Evolutionary conservation across 2,888 invertebrate genomes (phyloP).

Genomic region (Eupithecia insigniata): DNA sequence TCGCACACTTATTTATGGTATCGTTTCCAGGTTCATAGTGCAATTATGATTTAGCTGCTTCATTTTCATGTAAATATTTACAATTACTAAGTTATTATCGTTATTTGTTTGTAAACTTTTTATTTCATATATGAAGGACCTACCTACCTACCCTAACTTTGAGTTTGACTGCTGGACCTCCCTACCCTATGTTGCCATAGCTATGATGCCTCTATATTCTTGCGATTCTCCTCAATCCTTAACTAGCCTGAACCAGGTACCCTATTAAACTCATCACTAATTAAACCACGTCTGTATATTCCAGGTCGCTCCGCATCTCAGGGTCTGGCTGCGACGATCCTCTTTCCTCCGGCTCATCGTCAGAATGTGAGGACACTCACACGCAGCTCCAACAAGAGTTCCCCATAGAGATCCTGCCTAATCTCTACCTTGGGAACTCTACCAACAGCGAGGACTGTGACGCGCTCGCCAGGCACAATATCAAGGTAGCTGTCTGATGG

Average conservation of each 20-base stretch:
- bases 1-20: conserved; percentile 9
- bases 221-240: neutral
- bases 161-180: neutral
- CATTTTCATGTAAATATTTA: neutral
- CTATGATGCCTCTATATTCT: neutral
- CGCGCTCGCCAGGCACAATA: conserved; percentile 94
- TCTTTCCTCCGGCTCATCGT: conserved; percentile 88
- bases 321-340: conserved; percentile 87
- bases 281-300: conserved; percentile 27
- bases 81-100: neutral
- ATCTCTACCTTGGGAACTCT: conserved; percentile 97
- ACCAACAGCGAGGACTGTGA: conserved; percentile 96
- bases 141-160: too few species aligned
- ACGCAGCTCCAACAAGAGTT: conserved; percentile 88
- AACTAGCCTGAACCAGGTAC: neutral
- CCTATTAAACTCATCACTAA: neutral
- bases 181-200: neutral
- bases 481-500: conserved; percentile 85
- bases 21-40: conserved; percentile 11
- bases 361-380: conserved; percentile 88
- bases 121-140: too few species aligned
- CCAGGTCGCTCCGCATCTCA: conserved; percentile 90
- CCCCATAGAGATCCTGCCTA: conserved; percentile 97
- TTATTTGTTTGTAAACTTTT: neutral
- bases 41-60: conserved; percentile 7